Evolutionary conservation across 2,888 invertebrate genomes (phyloP), one percentile per base, ranked within the genome.

Genomic region (Apeira syringaria): DNA sequence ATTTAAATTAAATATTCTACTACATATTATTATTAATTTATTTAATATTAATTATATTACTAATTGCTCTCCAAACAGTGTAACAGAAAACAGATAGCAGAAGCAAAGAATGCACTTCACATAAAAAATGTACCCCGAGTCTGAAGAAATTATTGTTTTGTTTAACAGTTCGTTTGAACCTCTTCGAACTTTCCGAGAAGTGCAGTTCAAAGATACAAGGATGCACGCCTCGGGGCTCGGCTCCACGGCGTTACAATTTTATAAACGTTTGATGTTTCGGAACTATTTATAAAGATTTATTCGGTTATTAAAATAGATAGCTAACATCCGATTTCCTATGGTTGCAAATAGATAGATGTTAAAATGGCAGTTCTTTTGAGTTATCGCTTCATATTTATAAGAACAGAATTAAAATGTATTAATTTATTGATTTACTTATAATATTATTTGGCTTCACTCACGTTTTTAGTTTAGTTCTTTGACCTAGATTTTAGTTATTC

Each of bases 221-320:
- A 51, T 42, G 50, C 41, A 35, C 46, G 55, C 53, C 15, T 48
- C 55, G 33, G 53, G 55, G 51, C 15, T 48, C 55, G 33, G 53
- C 51, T 34, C 45, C 51, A 45, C 48, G 39, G 41, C 39, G 42
- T 47, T 47, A 48, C 43, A 50, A 53, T 54, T 56, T 54, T 50
- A 50, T 47, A 50, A 45, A 38, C 50, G 52, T 57, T 57, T 57
- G 54, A 57, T 57, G 54, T 56, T 43, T 5, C 4, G 18, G 18
- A 41, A 53, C 46, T 53, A 53, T 55, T 53, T 46, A 40, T 40
- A 52, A 45, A 49, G 24, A 50, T 50, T 46, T 44, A 50, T 50
- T 53, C 43, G 32, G 47, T 45, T 42, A 44, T 48, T 46, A 48
- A 50, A 53, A 55, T 48, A 50, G 47, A 31, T 37, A 45, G 35